Evolutionary conservation across 2,113 vertebrate species (phyloP), one percentile per base, ranked within the genome.

Genomic region (Morone saxatilis): DNA sequence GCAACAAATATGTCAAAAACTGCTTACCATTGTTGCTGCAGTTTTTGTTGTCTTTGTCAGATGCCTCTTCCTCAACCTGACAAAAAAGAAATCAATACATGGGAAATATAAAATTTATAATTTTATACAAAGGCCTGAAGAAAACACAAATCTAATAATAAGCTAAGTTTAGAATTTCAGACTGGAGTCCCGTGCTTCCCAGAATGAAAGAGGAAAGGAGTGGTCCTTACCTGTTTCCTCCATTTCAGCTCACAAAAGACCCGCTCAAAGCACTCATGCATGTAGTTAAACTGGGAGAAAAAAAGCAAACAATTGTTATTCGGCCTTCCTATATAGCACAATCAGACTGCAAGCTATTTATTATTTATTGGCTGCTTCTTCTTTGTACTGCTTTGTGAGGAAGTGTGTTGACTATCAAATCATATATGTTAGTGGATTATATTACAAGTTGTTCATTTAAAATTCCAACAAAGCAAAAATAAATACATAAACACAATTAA

Each of bases 201-300:
- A 81, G 83, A 87, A 81, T 22, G 78, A 62, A 67, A 89, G 76
- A 93, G 89, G 87, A 90, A 88, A 89, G 88, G 88, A 80, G 87
- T 51, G 72, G 92, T 78, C 66, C 54, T 67, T 95, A 99, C 98
- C 98, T 98, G 97, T 95, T 98, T 99, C 94, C 97, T 96, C 98
- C 98, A 98, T 94, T 97, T 99, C 89, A 99, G 97, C 93, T 99
- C 98, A 91, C 98, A 99, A 96, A 99, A 99, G 69, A 99, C 96
- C 38, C 98, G 95, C 91, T 99, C 98, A 11, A 99, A 99, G 94
- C 98, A 99, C 88, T 99, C 98, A 31, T 99, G 98, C 98, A 99
- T 99, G 94, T 99, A 99, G 96, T 99, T 99, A 87, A 98, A 99
- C 98, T 99, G 94, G 45, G 53, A 84, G 54, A 56, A 54, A 50